Percentiles rank a stretch among this genome's conserved stretches.
Conservation (phyloP, 2,113 vertebrate genomes). For the Cairina moschata region DNA sequence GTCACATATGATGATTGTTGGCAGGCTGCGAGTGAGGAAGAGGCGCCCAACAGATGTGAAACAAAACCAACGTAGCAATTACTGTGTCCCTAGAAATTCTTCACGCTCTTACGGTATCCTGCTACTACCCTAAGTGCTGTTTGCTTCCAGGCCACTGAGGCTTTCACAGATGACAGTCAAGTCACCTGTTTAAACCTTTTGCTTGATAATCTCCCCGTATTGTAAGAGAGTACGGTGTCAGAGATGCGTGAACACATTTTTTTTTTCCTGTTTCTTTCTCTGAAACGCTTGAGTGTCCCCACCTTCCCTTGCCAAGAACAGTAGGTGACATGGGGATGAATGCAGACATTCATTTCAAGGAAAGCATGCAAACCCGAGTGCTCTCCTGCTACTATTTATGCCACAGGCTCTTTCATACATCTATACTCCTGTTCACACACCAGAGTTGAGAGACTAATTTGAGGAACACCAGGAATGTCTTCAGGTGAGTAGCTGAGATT, state of each 20-base stretch:
- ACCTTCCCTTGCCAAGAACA: not conserved
- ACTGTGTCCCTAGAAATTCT: too few species aligned
- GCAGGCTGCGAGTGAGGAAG: not conserved
- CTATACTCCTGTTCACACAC: not conserved
- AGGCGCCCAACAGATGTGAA: not conserved
- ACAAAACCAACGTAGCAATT: not conserved
- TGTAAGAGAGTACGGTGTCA: not conserved
- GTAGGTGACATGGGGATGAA: not conserved
- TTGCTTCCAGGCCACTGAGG: fast-evolving
- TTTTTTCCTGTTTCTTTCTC: not conserved
- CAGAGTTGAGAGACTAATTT: not conserved
- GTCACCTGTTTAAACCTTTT: not conserved
- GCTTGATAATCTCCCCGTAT: not conserved
- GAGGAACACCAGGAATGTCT: not conserved
- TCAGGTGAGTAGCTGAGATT: not conserved
- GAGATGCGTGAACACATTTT: fast-evolving
- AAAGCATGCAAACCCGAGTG: not conserved
- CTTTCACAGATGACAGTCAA: not conserved
- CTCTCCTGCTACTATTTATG: not conserved
- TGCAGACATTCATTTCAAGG: not conserved
- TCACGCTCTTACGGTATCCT: not conserved
- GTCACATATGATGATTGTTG: fast-evolving
- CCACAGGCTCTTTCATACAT: not conserved
- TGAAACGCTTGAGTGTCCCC: not conserved
- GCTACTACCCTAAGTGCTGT: not conserved